Percentiles rank a stretch among this genome's conserved stretches.
These are phyloP conservation scores for Drosophila flavopinicola DNA, from an alignment of 2,888 invertebrate species.

Conservation along the genomic window DNA sequence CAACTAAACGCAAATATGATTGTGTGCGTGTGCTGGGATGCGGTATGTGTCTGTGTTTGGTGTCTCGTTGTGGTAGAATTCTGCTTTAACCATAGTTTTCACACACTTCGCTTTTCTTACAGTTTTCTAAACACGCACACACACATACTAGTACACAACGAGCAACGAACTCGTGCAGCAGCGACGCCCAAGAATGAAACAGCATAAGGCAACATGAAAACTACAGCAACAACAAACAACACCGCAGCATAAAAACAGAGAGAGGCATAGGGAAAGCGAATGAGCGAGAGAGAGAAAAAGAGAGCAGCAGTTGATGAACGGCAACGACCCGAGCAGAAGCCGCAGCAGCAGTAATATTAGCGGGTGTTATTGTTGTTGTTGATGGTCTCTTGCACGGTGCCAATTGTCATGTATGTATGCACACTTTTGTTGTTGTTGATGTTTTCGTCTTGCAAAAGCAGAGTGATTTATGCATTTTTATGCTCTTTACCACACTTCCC, in stretches of 20 bases:
- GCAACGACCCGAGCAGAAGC: constrained; percentile 60
- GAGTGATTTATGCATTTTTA: constrained; percentile 30
- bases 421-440: constrained; percentile 38
- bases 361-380: constrained; percentile 64
- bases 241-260: constrained; percentile 52
- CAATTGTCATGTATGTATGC: constrained; percentile 67
- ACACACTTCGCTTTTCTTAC: constrained; percentile 74
- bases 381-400: constrained; percentile 38
- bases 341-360: constrained; percentile 55
- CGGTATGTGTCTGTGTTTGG: constrained; percentile 23
- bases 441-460: constrained; percentile 37
- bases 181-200: constrained; percentile 78
- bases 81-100: constrained; percentile 68
- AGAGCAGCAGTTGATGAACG: constrained; percentile 41
- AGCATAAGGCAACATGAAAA: constrained; percentile 73
- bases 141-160: constrained; percentile 45
- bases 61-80: constrained; percentile 51
- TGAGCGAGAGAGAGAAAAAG: constrained; percentile 31
- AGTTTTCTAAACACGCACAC: constrained; percentile 74
- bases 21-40: constrained; percentile 28
- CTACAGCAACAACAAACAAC: constrained; percentile 58
- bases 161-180: constrained; percentile 74
- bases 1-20: constrained; percentile 27
- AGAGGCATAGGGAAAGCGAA: constrained; percentile 31
- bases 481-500: not conserved